Evolutionary conservation across 2,888 invertebrate species (phyloP).

Genomic region (Campoplex capitator): DNA sequence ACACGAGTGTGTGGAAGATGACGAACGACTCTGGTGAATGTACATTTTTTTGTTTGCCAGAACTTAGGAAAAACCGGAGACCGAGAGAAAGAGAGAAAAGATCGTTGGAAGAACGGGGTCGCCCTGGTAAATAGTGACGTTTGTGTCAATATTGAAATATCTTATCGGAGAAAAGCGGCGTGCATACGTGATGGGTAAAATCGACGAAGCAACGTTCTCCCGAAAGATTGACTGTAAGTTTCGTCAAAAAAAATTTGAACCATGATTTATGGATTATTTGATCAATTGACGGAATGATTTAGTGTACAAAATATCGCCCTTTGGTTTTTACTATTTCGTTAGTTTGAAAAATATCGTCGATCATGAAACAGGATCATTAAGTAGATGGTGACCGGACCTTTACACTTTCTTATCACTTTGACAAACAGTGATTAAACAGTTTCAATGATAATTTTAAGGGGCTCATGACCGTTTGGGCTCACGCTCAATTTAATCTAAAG

Average conservation of each 20-base stretch:
- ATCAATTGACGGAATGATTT: constrained; percentile 27
- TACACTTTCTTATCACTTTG: constrained; percentile 14
- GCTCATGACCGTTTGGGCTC: not conserved
- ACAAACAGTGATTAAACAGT: not conserved
- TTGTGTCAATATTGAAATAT: constrained; percentile 82
- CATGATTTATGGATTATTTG: not conserved
- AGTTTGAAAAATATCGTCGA: constrained; percentile 10
- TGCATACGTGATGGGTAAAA: constrained; percentile 75
- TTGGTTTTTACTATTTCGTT: not conserved
- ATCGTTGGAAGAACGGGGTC: constrained; percentile 47
- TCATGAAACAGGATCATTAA: not conserved
- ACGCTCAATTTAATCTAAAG: not conserved
- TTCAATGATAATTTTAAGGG: not conserved
- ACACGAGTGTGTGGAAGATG: not conserved
- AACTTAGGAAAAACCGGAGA: constrained; percentile 14
- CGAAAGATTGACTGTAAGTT: not conserved
- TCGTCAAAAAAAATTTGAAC: not conserved
- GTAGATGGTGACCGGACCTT: not conserved
- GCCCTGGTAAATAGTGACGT: constrained; percentile 79
- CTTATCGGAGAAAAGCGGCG: constrained; percentile 79
- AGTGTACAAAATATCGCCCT: not conserved
- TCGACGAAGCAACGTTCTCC: constrained; percentile 30
- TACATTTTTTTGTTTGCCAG: constrained; percentile 66
- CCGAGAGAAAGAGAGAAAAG: constrained; percentile 1
- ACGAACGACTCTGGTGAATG: constrained; percentile 36